Conservation (phyloP, 1,140 invertebrate species). For the Pinna nobilis region DNA sequence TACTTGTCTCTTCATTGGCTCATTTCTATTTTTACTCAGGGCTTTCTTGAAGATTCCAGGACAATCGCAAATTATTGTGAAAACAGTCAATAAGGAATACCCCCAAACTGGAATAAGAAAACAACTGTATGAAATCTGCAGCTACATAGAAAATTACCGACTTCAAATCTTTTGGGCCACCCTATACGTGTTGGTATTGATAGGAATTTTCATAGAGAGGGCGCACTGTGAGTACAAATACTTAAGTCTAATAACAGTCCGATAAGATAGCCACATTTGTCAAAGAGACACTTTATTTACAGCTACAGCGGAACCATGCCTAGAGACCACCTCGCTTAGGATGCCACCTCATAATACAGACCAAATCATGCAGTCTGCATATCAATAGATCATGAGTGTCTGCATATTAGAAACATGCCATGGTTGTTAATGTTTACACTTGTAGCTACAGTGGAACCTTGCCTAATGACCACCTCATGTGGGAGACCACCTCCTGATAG, state of each 20-base stretch:
- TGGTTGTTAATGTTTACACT: no score
- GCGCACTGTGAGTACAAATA: slow-evolving; percentile 89
- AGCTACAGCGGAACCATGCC: not conserved
- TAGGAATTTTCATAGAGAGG: slow-evolving; percentile 94
- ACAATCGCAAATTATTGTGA: no score
- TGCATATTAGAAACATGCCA: not conserved
- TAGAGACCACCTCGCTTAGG: not conserved
- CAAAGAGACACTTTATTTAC: not conserved
- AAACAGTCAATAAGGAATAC: no score
- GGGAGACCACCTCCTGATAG: no score
- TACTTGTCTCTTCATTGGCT: no score
- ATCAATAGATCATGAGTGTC: not conserved
- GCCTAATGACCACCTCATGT: no score
- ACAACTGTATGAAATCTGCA: not conserved
- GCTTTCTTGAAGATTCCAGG: no score
- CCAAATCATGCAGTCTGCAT: no score
- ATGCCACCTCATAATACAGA: no score
- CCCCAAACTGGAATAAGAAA: no score
- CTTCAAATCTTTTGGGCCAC: slow-evolving; percentile 99
- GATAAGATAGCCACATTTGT: not conserved
- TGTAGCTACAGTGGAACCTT: no score
- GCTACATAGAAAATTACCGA: slow-evolving; percentile 88
- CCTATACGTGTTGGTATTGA: slow-evolving; percentile 96
- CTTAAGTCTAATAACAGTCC: not conserved
- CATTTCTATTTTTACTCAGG: no score